Percentiles rank a stretch among this genome's conserved stretches.
phyloP scores from a whole-genome alignment of 2,888 invertebrate species.

The Drosophila mercatorum region DNA sequence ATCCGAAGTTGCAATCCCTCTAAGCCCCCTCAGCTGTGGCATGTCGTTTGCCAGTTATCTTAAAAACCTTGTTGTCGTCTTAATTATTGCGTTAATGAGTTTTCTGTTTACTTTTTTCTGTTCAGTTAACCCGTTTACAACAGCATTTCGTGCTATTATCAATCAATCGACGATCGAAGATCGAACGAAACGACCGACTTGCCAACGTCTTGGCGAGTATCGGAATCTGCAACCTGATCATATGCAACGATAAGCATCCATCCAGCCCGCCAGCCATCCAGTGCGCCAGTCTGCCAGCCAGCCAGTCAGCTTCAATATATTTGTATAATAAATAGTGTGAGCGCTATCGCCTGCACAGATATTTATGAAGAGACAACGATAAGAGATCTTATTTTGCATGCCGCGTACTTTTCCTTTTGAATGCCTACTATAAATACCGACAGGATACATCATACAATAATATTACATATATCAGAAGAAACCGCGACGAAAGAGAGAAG shows the following conservation, averaged over 20 bases:
- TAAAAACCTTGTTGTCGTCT: conserved; percentile 83
- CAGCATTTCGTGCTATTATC: conserved; percentile 78
- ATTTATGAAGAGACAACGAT: conserved; percentile 72
- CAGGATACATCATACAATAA: conserved; percentile 54
- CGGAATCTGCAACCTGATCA: conserved; percentile 66
- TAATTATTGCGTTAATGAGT: conserved; percentile 83
- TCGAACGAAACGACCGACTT: conserved; percentile 54
- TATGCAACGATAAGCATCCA: conserved; percentile 66
- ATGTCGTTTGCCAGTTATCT: conserved; percentile 74
- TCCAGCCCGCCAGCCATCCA: not conserved
- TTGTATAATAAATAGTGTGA: conserved; percentile 76
- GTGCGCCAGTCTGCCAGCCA: not conserved
- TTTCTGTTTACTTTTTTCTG: conserved; percentile 75
- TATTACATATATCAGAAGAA: not conserved
- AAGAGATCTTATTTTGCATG: conserved; percentile 75
- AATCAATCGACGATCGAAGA: conserved; percentile 69
- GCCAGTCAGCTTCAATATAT: conserved; percentile 45
- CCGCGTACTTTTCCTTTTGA: conserved; percentile 50
- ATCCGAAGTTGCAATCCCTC: conserved; percentile 4
- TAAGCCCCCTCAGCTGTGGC: conserved; percentile 47
- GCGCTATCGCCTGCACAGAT: conserved; percentile 72
- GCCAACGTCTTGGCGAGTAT: conserved; percentile 48
- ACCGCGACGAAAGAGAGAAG: not conserved
- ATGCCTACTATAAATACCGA: conserved; percentile 63
- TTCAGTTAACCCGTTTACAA: conserved; percentile 72